Evolutionary conservation across 2,888 invertebrate species (phyloP).

Genomic region (Atherix ibis): DNA sequence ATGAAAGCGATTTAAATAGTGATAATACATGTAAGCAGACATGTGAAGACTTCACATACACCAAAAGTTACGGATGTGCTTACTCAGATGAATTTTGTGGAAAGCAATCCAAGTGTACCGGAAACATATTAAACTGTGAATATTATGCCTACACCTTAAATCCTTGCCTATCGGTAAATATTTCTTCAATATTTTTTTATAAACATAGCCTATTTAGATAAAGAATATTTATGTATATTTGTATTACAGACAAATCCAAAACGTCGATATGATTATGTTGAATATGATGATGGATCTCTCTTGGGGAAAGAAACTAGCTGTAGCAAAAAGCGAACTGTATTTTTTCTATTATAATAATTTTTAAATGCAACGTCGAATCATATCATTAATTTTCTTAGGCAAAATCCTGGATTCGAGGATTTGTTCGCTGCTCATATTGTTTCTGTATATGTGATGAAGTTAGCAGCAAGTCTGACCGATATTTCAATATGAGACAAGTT

Average conservation of each 20-base stretch:
- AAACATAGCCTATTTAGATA: too few species aligned
- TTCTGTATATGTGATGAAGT: conserved; percentile 74
- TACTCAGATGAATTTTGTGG: conserved; percentile 49
- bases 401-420: too few species aligned
- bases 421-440: conserved; percentile 82
- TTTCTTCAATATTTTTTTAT: too few species aligned
- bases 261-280: conserved; percentile 66
- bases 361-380: too few species aligned
- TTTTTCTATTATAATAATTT: too few species aligned
- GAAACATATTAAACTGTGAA: conserved; percentile 56
- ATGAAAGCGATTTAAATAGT: conserved; percentile 74
- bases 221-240: too few species aligned
- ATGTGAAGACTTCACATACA: conserved; percentile 58
- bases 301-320: conserved; percentile 46
- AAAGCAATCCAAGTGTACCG: conserved; percentile 49
- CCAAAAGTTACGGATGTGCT: conserved; percentile 55
- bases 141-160: conserved; percentile 76
- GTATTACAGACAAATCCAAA: conserved; percentile 20
- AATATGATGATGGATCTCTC: conserved; percentile 61
- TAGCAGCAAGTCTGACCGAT: conserved; percentile 55
- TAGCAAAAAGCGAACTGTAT: too few species aligned
- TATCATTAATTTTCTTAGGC: too few species aligned
- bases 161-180: conserved; percentile 62
- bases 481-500: conserved; percentile 57
- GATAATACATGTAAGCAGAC: conserved; percentile 61